Evolutionary conservation across 2,113 vertebrate genomes (phyloP).

Genomic region (Cololabis saira): DNA sequence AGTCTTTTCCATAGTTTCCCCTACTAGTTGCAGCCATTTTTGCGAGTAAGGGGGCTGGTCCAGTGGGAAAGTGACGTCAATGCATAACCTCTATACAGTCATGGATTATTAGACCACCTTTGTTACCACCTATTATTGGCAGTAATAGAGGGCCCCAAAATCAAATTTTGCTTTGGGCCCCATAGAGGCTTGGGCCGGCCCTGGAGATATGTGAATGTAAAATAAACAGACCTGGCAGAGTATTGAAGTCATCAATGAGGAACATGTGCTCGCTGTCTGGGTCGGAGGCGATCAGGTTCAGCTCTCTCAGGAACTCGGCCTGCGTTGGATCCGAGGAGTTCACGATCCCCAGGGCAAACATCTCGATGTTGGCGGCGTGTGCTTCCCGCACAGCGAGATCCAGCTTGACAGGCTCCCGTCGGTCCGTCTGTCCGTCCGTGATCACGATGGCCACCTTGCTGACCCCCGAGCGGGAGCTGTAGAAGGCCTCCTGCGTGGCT

Average conservation of each 20-base stretch:
- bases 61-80: no score
- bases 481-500: conserved; percentile 87
- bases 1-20: no score
- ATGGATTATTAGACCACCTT: no score
- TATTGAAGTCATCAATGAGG: conserved; percentile 89
- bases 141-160: no score
- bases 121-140: no score
- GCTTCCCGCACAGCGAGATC: conserved; percentile 86
- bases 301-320: conserved; percentile 84
- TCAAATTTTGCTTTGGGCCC: no score
- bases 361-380: conserved; percentile 87
- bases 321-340: conserved; percentile 86
- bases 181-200: no score
- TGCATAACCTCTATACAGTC: no score
- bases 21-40: no score
- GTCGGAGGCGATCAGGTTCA: conserved; percentile 89
- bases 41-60: no score
- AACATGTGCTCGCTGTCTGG: conserved; percentile 89
- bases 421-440: conserved; percentile 88
- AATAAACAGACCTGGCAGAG: conserved; percentile 78
- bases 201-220: no score
- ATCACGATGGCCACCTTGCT: conserved; percentile 88
- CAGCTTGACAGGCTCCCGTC: conserved; percentile 86
- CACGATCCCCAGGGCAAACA: conserved; percentile 89
- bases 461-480: conserved; percentile 82